Evolutionary conservation across 2,888 invertebrate species (phyloP).

Genomic region (Drosophila putrida): DNA sequence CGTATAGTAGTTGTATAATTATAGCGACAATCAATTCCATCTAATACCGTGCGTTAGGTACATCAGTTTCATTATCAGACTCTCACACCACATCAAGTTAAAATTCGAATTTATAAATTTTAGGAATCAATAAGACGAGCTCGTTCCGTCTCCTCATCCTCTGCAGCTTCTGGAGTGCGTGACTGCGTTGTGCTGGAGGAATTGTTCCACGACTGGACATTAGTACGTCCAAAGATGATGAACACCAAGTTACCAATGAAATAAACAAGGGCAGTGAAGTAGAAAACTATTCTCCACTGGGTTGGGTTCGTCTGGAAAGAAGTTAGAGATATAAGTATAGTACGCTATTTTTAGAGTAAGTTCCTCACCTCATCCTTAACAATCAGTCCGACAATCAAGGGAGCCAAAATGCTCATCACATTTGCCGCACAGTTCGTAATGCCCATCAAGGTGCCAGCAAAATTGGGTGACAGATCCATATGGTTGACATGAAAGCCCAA

Average conservation of each 20-base stretch:
- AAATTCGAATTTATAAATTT: constrained; percentile 37
- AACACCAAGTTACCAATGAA: constrained; percentile 90
- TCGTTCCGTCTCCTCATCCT: constrained; percentile 40
- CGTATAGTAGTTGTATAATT: constrained; percentile 12
- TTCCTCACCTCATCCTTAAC: constrained; percentile 87
- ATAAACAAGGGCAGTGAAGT: constrained; percentile 90
- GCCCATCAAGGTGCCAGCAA: constrained; percentile 90
- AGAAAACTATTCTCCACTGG: constrained; percentile 92
- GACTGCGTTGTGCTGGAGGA: constrained; percentile 66
- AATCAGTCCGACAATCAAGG: constrained; percentile 87
- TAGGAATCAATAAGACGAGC: constrained; percentile 62
- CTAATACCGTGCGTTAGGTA: constrained; percentile 64
- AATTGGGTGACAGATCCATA: constrained; percentile 90
- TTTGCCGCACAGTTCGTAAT: constrained; percentile 89
- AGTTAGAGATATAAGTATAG: background rate
- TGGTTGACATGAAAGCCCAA: constrained; percentile 88
- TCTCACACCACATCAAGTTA: constrained; percentile 22
- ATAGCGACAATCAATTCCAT: constrained; percentile 58
- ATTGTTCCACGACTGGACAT: constrained; percentile 90
- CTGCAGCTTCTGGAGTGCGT: constrained; percentile 4
- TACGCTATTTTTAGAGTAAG: rapidly evolving
- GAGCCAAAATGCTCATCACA: constrained; percentile 88
- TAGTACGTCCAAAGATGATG: constrained; percentile 89
- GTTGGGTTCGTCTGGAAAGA: constrained; percentile 87
- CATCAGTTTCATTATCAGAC: constrained; percentile 60